Conservation (phyloP, 2,113 vertebrate genomes). For the Hippocampus mohnikei region DNA sequence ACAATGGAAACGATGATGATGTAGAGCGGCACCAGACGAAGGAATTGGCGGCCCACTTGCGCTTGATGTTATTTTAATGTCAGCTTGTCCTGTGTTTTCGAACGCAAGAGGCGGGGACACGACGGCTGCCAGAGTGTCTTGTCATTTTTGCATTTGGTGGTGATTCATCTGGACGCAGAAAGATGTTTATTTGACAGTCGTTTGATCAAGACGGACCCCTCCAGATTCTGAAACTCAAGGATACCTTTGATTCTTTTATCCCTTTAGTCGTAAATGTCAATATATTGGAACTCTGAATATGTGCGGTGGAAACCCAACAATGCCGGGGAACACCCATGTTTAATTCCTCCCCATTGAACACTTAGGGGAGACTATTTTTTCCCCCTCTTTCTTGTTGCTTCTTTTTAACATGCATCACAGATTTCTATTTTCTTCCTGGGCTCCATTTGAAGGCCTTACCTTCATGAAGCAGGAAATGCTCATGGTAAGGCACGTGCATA, state of each 20-base stretch:
- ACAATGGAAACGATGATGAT: slow-evolving; percentile 55
- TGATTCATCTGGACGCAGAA: slow-evolving; percentile 1
- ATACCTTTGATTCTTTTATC: neutral
- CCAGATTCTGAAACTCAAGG: neutral
- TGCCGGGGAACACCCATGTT: no score
- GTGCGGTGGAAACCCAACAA: no score
- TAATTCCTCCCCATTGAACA: neutral
- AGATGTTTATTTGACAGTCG: neutral
- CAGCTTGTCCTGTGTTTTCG: slow-evolving; percentile 4
- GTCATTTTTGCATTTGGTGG: neutral
- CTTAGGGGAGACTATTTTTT: no score
- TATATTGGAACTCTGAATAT: no score
- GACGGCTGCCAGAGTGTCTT: slow-evolving; percentile 25
- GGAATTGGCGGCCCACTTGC: slow-evolving; percentile 20
- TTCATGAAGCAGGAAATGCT: no score
- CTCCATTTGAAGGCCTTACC: no score
- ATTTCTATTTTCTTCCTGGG: no score
- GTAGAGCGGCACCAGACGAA: slow-evolving; percentile 15
- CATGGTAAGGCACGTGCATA: no score
- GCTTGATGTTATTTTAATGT: slow-evolving; percentile 30
- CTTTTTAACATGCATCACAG: no score
- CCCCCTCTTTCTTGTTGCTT: no score
- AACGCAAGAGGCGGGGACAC: neutral
- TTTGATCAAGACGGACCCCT: neutral
- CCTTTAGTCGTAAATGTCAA: no score